Evolutionary conservation across 2,888 invertebrate species (phyloP), one percentile per base, ranked within the genome.

Genomic region (Bhutanitis thaidina): DNA sequence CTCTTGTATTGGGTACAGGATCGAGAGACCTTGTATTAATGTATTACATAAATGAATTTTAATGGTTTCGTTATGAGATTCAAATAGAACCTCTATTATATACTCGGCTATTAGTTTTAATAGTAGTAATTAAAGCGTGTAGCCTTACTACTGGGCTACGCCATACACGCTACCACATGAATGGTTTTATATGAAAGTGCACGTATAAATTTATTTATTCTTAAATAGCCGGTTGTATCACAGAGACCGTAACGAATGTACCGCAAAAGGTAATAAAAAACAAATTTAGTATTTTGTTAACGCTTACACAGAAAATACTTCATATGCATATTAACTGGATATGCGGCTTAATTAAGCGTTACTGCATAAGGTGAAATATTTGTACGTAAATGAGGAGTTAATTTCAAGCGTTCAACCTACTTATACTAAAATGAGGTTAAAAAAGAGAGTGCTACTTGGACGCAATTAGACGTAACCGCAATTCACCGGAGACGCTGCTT

Each of bases 361-460:
- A 9, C 15, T 36, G 12, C 32, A n/a, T 12, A 54, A 32, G n/a
- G 16, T 39, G 3, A 32, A 15, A 34, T 12, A 15, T 38, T 16
- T 32, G 20, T 35, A n/a, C 39, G 39, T 40, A 49, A 25, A 40
- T 36, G 52, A 47, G 35, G 43, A 54, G 5, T 14, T 13, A 20
- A 20, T 39, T 47, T 47, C 15, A 25, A 32, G 20, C 15, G 12
- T 48, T 34, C 14, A 32, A 48, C 34, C 34, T 48, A 27, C 25
- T 43, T 25, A 34, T 48, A 15, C 47, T 14, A 48, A 40, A 48
- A 37, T 25, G 40, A 25, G 27, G 34, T 32, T 5, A 27, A 48
- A 46, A 38, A 32, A n/a, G 7, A 27, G 30, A 38, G 34, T 39
- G 47, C 35, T 13, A 12, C 27, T 39, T 15, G 40, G 25, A 14